Evolutionary conservation across 2,113 vertebrate species (phyloP).

Genomic region (Lagopus leucura): DNA sequence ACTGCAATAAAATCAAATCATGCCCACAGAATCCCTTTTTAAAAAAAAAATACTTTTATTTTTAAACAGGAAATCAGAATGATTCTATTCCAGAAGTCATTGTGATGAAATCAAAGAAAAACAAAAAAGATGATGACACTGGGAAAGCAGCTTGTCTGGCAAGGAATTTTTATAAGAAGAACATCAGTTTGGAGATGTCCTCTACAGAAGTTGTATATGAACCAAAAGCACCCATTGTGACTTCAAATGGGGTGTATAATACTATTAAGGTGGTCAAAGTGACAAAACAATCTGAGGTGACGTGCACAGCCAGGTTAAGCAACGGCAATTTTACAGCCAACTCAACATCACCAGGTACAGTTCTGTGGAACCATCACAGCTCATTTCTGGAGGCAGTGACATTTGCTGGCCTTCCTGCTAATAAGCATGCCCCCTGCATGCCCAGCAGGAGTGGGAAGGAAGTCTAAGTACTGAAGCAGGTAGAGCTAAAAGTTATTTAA

Average conservation of each 20-base stretch:
- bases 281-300: not conserved
- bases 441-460: not conserved
- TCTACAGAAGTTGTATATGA: not conserved
- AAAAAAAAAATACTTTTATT: not conserved
- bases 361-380: not conserved
- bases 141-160: constrained; percentile 65
- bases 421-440: not conserved
- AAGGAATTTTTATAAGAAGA: constrained; percentile 57
- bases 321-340: rapidly evolving
- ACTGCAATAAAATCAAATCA: no score
- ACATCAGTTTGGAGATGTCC: not conserved
- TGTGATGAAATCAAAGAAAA: constrained; percentile 48
- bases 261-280: not conserved
- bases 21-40: no score
- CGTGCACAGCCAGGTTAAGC: rapidly evolving
- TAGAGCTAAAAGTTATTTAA: not conserved
- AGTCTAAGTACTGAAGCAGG: not conserved
- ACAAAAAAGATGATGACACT: rapidly evolving
- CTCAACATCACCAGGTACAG: not conserved
- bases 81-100: constrained; percentile 44
- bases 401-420: not conserved
- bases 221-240: not conserved
- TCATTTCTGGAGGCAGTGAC: not conserved
- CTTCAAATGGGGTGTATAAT: constrained; percentile 46
- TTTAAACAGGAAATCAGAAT: not conserved